Conservation (phyloP, 2,113 vertebrate species). For the Balaeniceps rex region DNA sequence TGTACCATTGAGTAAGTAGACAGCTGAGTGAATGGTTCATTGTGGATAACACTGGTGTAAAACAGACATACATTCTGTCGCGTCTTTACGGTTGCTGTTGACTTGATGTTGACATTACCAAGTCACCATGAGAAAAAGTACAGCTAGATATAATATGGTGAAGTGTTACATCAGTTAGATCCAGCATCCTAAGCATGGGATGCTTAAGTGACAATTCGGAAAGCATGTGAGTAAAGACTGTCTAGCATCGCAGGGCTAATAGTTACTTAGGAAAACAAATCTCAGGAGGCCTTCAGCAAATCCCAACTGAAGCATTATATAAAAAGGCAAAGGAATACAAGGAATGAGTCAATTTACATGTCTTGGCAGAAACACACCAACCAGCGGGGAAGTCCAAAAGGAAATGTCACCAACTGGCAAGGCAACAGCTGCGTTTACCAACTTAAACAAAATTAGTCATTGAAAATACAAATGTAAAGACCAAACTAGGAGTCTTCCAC, state of each 20-base stretch:
- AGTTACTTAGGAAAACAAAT: background rate
- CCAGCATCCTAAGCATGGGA: background rate
- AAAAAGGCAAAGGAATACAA: conserved; percentile 46
- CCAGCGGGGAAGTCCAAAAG: conserved; percentile 60
- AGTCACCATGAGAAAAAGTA: background rate
- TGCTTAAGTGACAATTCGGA: background rate
- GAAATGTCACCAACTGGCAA: conserved; percentile 70
- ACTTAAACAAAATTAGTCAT: conserved; percentile 67
- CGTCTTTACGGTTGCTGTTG: background rate
- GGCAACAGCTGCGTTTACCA: conserved; percentile 66
- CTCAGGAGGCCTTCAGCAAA: background rate
- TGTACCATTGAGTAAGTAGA: background rate
- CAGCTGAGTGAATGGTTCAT: background rate
- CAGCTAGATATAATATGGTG: background rate
- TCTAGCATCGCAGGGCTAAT: background rate
- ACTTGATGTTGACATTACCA: background rate
- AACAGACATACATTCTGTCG: background rate
- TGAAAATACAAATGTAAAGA: conserved; percentile 64
- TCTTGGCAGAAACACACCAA: conserved; percentile 51
- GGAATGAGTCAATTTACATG: conserved; percentile 50
- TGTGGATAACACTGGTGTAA: background rate
- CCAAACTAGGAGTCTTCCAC: conserved; percentile 47
- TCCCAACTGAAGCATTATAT: background rate
- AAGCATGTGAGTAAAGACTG: background rate
- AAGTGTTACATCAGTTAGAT: background rate